Evolutionary conservation across 1,140 invertebrate genomes (phyloP).

Genomic region (Drosophila bocqueti): DNA sequence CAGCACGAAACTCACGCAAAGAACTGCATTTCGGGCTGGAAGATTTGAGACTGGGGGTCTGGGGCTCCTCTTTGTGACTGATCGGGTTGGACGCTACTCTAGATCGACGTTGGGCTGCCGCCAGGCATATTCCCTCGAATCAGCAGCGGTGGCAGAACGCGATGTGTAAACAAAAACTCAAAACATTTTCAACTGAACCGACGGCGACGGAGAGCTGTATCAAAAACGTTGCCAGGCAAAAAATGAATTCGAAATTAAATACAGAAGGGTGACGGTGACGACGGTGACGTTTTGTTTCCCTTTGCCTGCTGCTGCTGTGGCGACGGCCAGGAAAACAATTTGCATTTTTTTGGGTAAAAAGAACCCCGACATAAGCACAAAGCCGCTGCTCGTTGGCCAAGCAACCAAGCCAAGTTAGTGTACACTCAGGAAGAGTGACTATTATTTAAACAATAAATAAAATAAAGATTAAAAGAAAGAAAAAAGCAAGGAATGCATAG

Average conservation of each 20-base stretch:
- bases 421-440: neutral
- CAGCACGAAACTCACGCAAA: slow-evolving; percentile 61
- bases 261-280: slow-evolving; percentile 14
- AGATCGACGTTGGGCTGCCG: slow-evolving; percentile 16
- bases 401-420: slow-evolving; percentile 45
- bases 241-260: slow-evolving; percentile 17
- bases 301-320: slow-evolving; percentile 33
- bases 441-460: neutral
- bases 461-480: no score
- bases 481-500: neutral
- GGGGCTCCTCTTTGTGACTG: slow-evolving; percentile 13
- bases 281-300: slow-evolving; percentile 18
- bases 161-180: slow-evolving; percentile 68
- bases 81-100: slow-evolving; percentile 2
- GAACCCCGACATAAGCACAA: slow-evolving; percentile 13
- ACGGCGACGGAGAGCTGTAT: slow-evolving; percentile 31
- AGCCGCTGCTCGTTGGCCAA: slow-evolving; percentile 63
- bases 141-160: slow-evolving; percentile 33
- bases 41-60: slow-evolving; percentile 2
- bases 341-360: slow-evolving; percentile 49
- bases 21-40: slow-evolving; percentile 51
- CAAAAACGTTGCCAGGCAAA: slow-evolving; percentile 40
- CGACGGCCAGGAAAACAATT: slow-evolving; percentile 70
- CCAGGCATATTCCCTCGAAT: slow-evolving; percentile 28
- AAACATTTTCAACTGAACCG: slow-evolving; percentile 65